These are phyloP conservation scores for Dipodomys ordii DNA, from an alignment of 2,113 vertebrate genomes.

Conservation along the genomic window DNA sequence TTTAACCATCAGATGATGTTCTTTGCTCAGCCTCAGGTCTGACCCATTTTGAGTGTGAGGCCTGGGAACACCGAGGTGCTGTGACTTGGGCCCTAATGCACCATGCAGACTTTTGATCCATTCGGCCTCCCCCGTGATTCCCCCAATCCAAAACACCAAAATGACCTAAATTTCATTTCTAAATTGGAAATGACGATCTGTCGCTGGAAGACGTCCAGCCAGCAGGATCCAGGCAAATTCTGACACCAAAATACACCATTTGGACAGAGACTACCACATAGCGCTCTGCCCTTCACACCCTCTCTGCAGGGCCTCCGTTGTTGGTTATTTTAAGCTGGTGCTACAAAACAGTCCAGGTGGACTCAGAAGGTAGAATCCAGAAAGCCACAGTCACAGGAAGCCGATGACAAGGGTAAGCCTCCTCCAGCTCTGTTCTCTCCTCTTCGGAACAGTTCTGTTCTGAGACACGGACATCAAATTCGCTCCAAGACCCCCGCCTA, in stretches of 20 bases:
- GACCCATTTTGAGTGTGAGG: background rate
- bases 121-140: background rate
- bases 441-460: constrained; percentile 16
- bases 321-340: background rate
- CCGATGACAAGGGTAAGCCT: background rate
- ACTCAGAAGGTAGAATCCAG: background rate
- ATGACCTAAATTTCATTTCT: background rate
- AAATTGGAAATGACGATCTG: background rate
- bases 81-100: background rate
- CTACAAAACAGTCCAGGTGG: background rate
- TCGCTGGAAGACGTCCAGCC: background rate
- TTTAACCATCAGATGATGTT: background rate
- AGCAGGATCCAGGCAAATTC: background rate
- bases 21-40: constrained; percentile 1
- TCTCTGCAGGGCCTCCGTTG: background rate
- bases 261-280: background rate
- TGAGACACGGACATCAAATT: background rate
- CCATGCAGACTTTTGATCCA: background rate
- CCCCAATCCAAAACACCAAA: background rate
- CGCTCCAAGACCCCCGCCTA: too few relatives aligned
- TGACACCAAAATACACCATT: background rate
- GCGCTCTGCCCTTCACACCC: background rate
- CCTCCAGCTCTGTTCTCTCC: background rate
- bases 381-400: background rate
- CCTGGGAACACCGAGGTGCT: background rate